phyloP scores from a whole-genome alignment of 2,888 invertebrate species.

The Perithous albicinctus region DNA sequence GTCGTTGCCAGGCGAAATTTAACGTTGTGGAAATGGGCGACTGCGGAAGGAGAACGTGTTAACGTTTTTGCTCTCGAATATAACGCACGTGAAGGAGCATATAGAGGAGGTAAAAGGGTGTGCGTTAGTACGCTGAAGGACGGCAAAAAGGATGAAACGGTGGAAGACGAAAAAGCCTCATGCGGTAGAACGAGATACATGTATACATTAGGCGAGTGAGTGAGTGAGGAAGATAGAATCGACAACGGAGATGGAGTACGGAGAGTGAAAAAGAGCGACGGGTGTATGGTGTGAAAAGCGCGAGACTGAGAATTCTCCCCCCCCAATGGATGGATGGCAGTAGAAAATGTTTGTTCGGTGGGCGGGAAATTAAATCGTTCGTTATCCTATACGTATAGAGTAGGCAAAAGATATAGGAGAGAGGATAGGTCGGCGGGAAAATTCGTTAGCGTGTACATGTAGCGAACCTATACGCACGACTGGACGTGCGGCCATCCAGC shows the following conservation, averaged over 20 bases:
- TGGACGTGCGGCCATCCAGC: slow-evolving; percentile 31
- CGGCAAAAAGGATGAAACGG: slow-evolving; percentile 1
- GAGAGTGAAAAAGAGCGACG: slow-evolving; percentile 32
- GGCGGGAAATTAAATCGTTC: slow-evolving; percentile 59
- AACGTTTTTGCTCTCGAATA: slow-evolving; percentile 28
- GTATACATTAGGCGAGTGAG: slow-evolving; percentile 13
- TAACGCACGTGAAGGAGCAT: slow-evolving; percentile 18
- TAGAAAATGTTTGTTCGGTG: slow-evolving; percentile 53
- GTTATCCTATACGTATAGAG: slow-evolving; percentile 27
- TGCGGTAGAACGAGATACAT: not conserved
- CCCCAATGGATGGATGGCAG: slow-evolving; percentile 1
- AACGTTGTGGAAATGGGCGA: slow-evolving; percentile 37
- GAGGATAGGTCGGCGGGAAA: slow-evolving; percentile 32
- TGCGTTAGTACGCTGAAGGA: not conserved
- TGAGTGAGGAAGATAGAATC: slow-evolving; percentile 6
- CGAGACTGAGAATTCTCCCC: slow-evolving; percentile 30
- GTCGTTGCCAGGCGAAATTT: slow-evolving; percentile 32
- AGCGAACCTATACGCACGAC: slow-evolving; percentile 26
- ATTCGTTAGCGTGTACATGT: slow-evolving; percentile 46
- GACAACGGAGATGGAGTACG: slow-evolving; percentile 12
- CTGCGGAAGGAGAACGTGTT: slow-evolving; percentile 37
- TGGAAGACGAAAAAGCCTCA: slow-evolving; percentile 1
- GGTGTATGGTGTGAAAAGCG: slow-evolving; percentile 32
- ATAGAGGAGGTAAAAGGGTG: slow-evolving; percentile 8
- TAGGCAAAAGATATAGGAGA: not conserved